Base-by-base conservation (phyloP, 2,888 invertebrate genomes). In the Heliconius charithonia region DNA sequence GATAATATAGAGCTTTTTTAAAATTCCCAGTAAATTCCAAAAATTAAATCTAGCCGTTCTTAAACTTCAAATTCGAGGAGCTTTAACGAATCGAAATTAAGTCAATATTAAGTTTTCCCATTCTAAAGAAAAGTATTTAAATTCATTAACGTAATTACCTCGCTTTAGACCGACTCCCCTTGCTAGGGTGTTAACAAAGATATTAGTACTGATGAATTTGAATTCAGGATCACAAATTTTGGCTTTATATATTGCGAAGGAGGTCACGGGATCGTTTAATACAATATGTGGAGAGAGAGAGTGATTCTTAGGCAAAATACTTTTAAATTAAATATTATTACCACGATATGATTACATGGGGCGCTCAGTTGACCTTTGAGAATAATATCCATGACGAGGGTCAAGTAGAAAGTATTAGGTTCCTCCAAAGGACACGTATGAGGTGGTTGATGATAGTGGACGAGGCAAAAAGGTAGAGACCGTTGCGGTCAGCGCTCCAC, bases 121-220 rank as follows among this genome's bases (percentile, higher is more conserved):
- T 63, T 74, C 45, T 65, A 74, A 45, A n/a, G 63, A 74, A 74
- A 74, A 74, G 74, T 74, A 74, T 82, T 82, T 77, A 82, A 82
- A 79, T 83, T 81, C 79, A 82, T 83, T 83, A 81, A 79, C 79
- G 82, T 82, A 82, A 83, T 83, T 82, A 80, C 78, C 66, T 62
- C 66, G 75, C 73, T 79, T 78, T 81, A 63, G 22, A 19, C 27
- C 27, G 63, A 22, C 59, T 29, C 37, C 72, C 37, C 56, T 32
- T 32, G 4, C 72, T 59, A n/a, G 59, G 32, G 72, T 63, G 74
- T 63, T 74, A 74, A 74, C 74, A 63, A 45, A 74, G 74, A 63
- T 62, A 74, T 74, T 63, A 65, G 45, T 63, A 45, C 62, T 63
- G 74, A 74, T 74, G 41, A 63, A 74, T 74, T 74, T 19, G 62